Evolutionary conservation across 2,888 invertebrate genomes (phyloP).

Genomic region (Xiphydria camelus): DNA sequence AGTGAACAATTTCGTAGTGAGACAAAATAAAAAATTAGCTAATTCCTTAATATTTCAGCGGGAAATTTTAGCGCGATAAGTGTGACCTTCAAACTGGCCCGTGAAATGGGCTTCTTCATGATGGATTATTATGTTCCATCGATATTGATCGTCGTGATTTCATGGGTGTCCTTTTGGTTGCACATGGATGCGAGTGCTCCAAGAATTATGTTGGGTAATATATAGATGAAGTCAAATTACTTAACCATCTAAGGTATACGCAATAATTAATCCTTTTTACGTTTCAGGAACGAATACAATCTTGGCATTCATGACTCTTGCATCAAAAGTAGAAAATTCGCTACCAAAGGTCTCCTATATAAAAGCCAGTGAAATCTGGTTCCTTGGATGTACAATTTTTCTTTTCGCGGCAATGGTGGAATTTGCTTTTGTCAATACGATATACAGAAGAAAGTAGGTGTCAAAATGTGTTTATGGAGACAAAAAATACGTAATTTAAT

Average conservation of each 20-base stretch:
- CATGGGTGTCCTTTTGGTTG: conserved; percentile 89
- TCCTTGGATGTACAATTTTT: conserved; percentile 81
- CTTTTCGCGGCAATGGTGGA: conserved; percentile 85
- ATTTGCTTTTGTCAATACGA: conserved; percentile 87
- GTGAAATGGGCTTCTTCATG: conserved; percentile 84
- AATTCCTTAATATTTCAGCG: conserved; percentile 70
- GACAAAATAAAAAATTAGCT: too few species aligned
- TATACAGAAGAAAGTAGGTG: conserved; percentile 80
- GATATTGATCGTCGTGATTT: conserved; percentile 82
- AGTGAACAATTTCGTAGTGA: too few species aligned
- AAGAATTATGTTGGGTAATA: conserved; percentile 74
- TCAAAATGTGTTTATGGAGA: neutral
- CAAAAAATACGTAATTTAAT: neutral
- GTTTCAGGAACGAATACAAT: conserved; percentile 79
- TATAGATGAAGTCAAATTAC: neutral
- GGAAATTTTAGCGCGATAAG: conserved; percentile 82
- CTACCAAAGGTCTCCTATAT: conserved; percentile 88
- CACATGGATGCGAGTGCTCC: conserved; percentile 86
- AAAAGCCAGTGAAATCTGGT: conserved; percentile 90
- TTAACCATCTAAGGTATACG: neutral
- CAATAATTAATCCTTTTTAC: neutral
- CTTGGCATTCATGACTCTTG: conserved; percentile 84
- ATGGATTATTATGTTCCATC: conserved; percentile 89
- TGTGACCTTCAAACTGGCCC: conserved; percentile 76
- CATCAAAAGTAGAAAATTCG: conserved; percentile 82